phyloP scores from a whole-genome alignment of 1,140 invertebrate genomes.

The Drosophila subobscura region DNA sequence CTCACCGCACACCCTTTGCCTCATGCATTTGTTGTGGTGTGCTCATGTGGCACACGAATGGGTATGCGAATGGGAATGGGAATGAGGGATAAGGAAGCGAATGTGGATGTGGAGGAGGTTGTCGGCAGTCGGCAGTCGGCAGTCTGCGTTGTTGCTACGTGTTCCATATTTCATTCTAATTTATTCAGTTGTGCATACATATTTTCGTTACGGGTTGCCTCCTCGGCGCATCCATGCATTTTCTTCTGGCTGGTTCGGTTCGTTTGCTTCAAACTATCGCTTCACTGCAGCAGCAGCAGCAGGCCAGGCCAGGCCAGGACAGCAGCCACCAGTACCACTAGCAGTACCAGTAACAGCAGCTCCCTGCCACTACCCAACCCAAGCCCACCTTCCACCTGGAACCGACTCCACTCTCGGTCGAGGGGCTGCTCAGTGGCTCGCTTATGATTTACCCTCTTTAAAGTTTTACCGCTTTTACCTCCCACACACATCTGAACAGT shows the following conservation, averaged over 20 bases:
- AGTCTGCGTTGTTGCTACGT: conserved; percentile 65
- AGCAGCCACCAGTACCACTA: conserved; percentile 16
- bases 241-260: conserved; percentile 78
- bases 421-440: conserved; percentile 63
- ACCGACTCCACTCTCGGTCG: neutral
- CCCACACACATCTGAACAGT: conserved; percentile 39
- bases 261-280: conserved; percentile 80
- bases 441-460: conserved; percentile 77
- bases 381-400: conserved; percentile 1
- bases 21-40: conserved; percentile 65
- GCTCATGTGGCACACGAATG: conserved; percentile 56
- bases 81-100: neutral
- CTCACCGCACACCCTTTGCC: neutral
- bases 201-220: conserved; percentile 80
- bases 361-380: conserved; percentile 1
- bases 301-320: neutral
- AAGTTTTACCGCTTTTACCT: conserved; percentile 40
- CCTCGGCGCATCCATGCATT: conserved; percentile 79
- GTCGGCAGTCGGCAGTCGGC: conserved; percentile 5
- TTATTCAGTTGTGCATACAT: conserved; percentile 82
- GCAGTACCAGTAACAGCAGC: neutral
- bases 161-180: conserved; percentile 82
- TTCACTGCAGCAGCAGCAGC: conserved; percentile 54
- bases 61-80: conserved; percentile 7
- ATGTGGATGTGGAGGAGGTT: conserved; percentile 3